A percentile compares a stretch with the other conserved stretches of the same genome.
Evolutionary conservation across 2,797 vertebrate genomes (phyloP).

Genomic region (Apogon talboti): DNA sequence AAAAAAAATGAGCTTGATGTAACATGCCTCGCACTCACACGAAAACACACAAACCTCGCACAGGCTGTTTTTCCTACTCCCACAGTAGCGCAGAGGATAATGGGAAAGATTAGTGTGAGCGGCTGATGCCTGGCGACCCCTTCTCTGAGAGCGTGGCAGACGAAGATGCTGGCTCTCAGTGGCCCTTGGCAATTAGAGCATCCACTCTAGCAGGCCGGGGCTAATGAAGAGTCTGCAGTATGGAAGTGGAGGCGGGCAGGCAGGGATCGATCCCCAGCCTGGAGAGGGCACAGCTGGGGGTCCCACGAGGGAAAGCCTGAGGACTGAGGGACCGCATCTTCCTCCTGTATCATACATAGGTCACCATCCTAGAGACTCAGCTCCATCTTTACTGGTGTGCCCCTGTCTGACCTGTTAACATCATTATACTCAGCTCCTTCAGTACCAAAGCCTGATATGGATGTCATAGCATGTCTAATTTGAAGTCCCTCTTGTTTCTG

Average conservation of each 20-base stretch:
- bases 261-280: constrained; percentile 71
- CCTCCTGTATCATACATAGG: constrained; percentile 24
- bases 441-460: background rate
- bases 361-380: constrained; percentile 23
- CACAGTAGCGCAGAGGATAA: constrained; percentile 77
- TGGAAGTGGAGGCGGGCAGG: constrained; percentile 57
- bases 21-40: constrained; percentile 21
- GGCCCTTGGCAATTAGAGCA: constrained; percentile 83
- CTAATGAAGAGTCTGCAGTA: constrained; percentile 79
- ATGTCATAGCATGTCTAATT: constrained; percentile 13
- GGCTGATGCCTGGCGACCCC: constrained; percentile 74
- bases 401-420: constrained; percentile 40
- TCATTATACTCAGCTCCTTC: constrained; percentile 36
- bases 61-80: constrained; percentile 76
- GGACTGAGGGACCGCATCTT: constrained; percentile 42
- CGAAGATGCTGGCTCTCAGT: constrained; percentile 80
- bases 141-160: constrained; percentile 58
- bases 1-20: constrained; percentile 31
- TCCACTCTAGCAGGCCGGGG: constrained; percentile 58
- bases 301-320: constrained; percentile 57
- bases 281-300: constrained; percentile 62
- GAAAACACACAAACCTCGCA: constrained; percentile 25
- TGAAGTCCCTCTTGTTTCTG: constrained; percentile 22
- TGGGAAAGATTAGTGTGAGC: constrained; percentile 84
- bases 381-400: constrained; percentile 23